Evolutionary conservation across 2,113 vertebrate species (phyloP).

Genomic region (Myiagra hebetior): DNA sequence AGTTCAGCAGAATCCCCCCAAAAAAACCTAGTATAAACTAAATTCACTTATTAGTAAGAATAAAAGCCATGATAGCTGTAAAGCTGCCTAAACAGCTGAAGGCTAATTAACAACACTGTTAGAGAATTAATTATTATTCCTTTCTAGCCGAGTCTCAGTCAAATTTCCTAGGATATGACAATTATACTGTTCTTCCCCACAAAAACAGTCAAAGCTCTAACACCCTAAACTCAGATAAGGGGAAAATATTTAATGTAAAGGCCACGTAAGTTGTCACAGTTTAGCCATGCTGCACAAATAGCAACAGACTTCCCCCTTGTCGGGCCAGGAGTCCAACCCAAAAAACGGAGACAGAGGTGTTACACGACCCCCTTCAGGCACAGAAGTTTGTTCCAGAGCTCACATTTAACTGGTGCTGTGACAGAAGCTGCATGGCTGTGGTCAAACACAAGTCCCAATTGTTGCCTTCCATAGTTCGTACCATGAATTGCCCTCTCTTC

Average conservation of each 20-base stretch:
- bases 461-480: background rate
- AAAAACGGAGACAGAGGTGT: background rate
- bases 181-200: background rate
- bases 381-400: background rate
- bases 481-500: background rate
- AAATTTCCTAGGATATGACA: background rate
- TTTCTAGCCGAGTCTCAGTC: rapidly evolving
- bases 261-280: background rate
- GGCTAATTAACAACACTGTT: background rate
- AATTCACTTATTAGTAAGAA: background rate
- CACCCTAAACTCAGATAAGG: background rate
- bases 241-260: background rate
- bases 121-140: background rate
- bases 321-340: background rate
- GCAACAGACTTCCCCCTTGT: background rate
- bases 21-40: background rate
- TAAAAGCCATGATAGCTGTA: background rate
- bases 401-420: background rate
- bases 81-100: background rate
- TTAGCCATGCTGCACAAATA: background rate
- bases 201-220: background rate
- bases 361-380: background rate
- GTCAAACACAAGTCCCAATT: background rate
- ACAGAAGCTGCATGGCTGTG: background rate
- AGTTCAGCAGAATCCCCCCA: background rate